Conservation (phyloP, 1,140 invertebrate genomes). For the Scylla paramamosain region DNA sequence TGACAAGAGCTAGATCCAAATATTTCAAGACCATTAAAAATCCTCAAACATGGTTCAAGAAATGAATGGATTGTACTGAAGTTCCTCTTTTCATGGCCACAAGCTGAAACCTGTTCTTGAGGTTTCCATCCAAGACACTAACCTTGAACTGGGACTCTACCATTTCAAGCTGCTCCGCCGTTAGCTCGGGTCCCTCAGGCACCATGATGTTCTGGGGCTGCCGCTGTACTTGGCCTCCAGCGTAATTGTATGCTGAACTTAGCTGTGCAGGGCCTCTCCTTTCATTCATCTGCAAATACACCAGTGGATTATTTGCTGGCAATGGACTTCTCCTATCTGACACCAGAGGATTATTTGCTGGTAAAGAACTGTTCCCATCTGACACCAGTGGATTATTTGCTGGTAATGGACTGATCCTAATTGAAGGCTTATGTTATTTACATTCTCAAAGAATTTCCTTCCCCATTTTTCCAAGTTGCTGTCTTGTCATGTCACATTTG, state of each 20-base stretch:
- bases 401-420: background rate
- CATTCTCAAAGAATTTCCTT: no score
- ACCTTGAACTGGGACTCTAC: conserved; percentile 77
- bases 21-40: no score
- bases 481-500: no score
- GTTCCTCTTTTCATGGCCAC: no score
- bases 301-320: conserved; percentile 10
- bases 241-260: conserved; percentile 77
- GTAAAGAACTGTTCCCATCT: background rate
- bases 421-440: no score
- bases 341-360: conserved; percentile 22
- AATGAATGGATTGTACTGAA: no score
- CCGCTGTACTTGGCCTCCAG: conserved; percentile 55
- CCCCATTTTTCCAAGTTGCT: no score
- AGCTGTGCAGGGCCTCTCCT: conserved; percentile 71
- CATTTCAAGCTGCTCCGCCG: conserved; percentile 74
- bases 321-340: no score
- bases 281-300: conserved; percentile 64
- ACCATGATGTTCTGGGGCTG: conserved; percentile 69
- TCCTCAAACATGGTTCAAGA: no score
- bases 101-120: no score
- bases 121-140: background rate
- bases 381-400: conserved; percentile 21
- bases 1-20: no score
- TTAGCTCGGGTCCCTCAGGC: conserved; percentile 76